Percentiles rank a stretch among this genome's conserved stretches.
Conservation (phyloP, 2,113 vertebrate genomes). For the Oreotragus oreotragus region DNA sequence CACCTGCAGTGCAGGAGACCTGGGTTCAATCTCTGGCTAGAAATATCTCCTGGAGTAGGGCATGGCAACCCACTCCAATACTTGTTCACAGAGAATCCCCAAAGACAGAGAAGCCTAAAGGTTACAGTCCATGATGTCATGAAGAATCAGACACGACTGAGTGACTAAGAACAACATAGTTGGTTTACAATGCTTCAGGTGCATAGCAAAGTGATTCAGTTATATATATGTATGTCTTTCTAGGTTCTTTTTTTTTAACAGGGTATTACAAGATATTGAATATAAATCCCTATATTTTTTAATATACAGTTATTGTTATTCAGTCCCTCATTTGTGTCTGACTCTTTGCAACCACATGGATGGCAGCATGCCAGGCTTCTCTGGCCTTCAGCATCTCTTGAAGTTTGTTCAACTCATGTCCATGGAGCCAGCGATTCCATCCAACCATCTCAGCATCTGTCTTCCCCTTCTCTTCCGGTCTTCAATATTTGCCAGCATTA, state of each 20-base stretch:
- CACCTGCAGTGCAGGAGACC: background rate
- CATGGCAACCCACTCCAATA: background rate
- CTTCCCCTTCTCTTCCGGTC: fast-evolving
- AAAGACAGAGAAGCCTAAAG: background rate
- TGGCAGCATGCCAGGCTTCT: background rate
- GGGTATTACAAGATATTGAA: background rate
- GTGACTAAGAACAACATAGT: background rate
- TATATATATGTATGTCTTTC: background rate
- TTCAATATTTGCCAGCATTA: background rate
- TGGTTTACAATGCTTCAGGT: background rate
- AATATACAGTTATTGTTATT: background rate
- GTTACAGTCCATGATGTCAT: background rate
- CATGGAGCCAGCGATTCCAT: background rate
- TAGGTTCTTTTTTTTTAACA: background rate
- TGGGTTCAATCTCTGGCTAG: background rate
- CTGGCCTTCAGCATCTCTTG: background rate
- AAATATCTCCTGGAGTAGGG: background rate
- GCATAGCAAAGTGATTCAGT: background rate
- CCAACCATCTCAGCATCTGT: background rate
- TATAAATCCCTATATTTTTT: background rate
- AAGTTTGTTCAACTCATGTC: background rate
- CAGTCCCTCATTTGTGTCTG: background rate
- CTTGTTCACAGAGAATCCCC: background rate
- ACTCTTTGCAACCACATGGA: background rate
- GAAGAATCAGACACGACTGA: background rate